These are phyloP conservation scores for Caloenas nicobarica DNA, from an alignment of 2,113 vertebrate genomes.

Conservation along the genomic window DNA sequence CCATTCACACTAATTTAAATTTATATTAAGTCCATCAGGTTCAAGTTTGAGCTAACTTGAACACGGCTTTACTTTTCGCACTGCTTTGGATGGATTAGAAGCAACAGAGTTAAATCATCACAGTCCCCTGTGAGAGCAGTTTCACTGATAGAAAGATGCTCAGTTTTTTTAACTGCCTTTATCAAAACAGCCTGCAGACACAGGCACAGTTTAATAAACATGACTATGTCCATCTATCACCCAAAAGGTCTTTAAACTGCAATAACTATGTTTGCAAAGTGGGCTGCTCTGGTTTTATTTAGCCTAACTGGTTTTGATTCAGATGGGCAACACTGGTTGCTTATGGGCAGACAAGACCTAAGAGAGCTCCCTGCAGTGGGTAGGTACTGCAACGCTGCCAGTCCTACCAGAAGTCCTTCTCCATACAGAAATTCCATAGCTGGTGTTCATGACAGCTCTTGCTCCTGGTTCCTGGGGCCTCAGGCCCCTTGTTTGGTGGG, in stretches of 20 bases:
- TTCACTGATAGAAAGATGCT: neutral
- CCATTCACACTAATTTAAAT: neutral
- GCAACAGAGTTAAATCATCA: neutral
- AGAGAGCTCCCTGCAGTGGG: neutral
- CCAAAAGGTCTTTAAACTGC: neutral
- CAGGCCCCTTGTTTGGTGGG: neutral
- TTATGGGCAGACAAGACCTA: neutral
- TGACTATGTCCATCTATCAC: neutral
- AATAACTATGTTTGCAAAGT: neutral
- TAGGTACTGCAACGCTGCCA: neutral
- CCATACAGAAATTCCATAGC: neutral
- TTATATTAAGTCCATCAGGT: constrained; percentile 31
- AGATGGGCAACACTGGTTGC: neutral
- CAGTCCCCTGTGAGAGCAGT: neutral
- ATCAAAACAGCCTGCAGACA: neutral
- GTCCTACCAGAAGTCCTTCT: neutral
- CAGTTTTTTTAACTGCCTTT: neutral
- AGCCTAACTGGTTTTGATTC: neutral
- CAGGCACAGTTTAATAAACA: neutral
- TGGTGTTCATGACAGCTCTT: fast-evolving
- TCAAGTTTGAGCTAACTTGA: constrained; percentile 5
- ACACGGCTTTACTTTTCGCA: neutral
- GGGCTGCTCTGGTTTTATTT: neutral
- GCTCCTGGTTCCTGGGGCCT: neutral
- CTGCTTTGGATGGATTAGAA: constrained; percentile 15